These are phyloP conservation scores for Conger conger DNA, from an alignment of 2,113 vertebrate species.

Conservation along the genomic window DNA sequence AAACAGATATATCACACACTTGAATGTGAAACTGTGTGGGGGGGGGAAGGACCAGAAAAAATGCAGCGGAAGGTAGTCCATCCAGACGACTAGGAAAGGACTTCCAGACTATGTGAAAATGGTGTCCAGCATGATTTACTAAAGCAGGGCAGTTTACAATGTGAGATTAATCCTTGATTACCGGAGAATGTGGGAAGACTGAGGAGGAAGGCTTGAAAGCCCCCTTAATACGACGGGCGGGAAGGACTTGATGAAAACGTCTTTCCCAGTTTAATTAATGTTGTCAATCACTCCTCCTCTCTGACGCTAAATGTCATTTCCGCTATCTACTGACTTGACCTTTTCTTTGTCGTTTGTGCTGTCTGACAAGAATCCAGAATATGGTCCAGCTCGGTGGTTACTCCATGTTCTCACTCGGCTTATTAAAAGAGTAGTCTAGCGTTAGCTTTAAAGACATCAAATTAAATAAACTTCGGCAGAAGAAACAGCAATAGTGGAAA, in stretches of 20 bases:
- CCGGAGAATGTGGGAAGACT: neutral
- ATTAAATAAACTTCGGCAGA: neutral
- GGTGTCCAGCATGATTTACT: neutral
- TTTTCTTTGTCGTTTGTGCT: constrained; percentile 62
- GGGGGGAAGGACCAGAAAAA: neutral
- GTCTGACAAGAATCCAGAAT: neutral
- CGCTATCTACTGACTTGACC: constrained; percentile 60
- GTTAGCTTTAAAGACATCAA: neutral
- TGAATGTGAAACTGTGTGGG: neutral
- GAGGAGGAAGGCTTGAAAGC: neutral
- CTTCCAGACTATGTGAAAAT: neutral
- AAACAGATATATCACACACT: neutral
- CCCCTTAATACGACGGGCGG: neutral
- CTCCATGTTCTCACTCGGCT: neutral
- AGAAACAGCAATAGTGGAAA: neutral
- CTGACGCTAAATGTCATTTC: constrained; percentile 52
- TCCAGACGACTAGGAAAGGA: neutral
- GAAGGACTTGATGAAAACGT: constrained; percentile 33
- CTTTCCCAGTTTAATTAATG: constrained; percentile 57
- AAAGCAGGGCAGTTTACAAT: neutral
- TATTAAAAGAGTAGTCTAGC: neutral
- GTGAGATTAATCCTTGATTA: neutral
- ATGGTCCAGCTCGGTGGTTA: neutral
- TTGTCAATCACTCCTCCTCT: constrained; percentile 54
- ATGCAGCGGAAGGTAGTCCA: neutral